Evolutionary conservation across 2,797 vertebrate genomes (phyloP), one percentile per base, ranked within the genome.

Genomic region (Ispidina lecontei): DNA sequence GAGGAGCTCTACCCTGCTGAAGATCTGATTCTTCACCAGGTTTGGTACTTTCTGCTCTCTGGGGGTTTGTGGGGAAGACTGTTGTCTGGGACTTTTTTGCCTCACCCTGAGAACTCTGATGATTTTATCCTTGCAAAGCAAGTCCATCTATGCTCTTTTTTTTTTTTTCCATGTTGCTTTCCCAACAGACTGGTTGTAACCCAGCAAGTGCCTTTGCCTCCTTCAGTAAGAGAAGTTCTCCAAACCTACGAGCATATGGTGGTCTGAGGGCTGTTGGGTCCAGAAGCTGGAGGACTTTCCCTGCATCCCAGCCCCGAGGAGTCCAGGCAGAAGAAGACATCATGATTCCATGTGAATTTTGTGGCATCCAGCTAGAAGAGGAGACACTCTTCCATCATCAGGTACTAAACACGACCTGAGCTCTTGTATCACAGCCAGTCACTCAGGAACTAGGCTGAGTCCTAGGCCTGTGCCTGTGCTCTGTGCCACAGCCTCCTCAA

Each of bases 21-120:
- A n/a, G 98, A 99, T 79, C 98, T 99, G 25, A 99, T 99, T 96
- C 97, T 99, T 93, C 99, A 99, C 93, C 99, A 99, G 99, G 99
- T 99, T 84, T 86, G 91, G 71, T 56, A 59, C 4, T 33, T 64
- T 12, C n/a, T 19, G 6, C 14, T 39, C 3, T 18, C 33, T 14
- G 2, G 35, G 76, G 58, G 6, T 10, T 75, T 58, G 62, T 39
- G 59, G 54, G 7, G 29, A 15, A 18, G 80, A 0, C 16, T 23
- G 18, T 46, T 16, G 37, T 37, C 37, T 37, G 37, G 13, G 37
- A 6, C 37, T 37, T 37, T 37, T 37, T 37, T 37, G 13, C 13
- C 37, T 37, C 37, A 5, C 9, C 14, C 19, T 4, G 39, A 58
- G 62, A 41, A 7, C 68, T 58, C 37, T 19, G 29, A 47, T 10